Percentiles rank a stretch among this genome's conserved stretches.
phyloP scores from a whole-genome alignment of 2,113 vertebrate genomes.

The Dasyprocta punctata region DNA sequence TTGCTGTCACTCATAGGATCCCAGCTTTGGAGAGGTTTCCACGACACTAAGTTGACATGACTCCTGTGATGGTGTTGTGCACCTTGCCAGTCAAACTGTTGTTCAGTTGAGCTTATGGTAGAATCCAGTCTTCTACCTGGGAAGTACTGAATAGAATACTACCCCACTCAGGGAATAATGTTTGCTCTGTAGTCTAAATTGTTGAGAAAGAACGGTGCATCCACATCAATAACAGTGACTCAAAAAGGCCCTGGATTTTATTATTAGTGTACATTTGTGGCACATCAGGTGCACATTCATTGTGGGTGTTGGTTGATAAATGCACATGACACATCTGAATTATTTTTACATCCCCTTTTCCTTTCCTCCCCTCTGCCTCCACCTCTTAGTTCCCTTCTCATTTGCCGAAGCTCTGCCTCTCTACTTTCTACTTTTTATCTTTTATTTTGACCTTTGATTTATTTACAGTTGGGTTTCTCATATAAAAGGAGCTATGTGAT shows the following conservation, averaged over 20 bases:
- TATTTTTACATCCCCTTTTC: neutral
- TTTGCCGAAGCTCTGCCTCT: neutral
- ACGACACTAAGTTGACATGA: no score
- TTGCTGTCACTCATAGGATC: neutral
- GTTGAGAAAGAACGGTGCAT: neutral
- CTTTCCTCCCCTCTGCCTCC: neutral
- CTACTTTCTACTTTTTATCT: neutral
- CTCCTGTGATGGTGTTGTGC: no score
- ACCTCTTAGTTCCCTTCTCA: neutral
- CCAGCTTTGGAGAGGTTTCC: neutral
- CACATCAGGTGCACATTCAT: neutral
- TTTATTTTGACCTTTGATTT: neutral
- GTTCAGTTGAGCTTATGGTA: neutral
- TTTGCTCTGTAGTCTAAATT: neutral
- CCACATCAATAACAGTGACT: neutral
- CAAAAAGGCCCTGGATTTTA: neutral
- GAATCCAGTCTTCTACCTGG: neutral
- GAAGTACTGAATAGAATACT: accelerated
- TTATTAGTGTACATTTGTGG: neutral
- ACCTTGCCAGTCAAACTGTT: neutral
- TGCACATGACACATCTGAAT: neutral
- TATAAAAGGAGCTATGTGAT: neutral
- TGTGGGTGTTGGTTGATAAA: neutral
- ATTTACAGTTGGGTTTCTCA: neutral
- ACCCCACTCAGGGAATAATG: no score